phyloP scores from a whole-genome alignment of 2,113 vertebrate species.

The Lucifuga dentata region DNA sequence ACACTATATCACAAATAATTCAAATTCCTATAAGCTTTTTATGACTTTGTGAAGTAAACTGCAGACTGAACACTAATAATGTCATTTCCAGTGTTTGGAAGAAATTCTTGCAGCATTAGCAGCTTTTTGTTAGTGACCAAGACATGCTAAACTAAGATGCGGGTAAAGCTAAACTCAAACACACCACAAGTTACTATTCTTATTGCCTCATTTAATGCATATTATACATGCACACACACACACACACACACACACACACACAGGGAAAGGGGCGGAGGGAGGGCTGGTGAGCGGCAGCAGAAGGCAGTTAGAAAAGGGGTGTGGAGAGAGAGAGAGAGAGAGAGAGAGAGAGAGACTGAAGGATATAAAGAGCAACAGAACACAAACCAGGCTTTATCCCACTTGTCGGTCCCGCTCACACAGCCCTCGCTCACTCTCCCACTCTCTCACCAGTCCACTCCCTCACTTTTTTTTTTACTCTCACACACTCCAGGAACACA shows the following conservation, averaged over 20 bases:
- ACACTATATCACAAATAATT: too few relatives aligned
- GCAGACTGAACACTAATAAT: too few relatives aligned
- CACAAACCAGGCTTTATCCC: slow-evolving; percentile 80
- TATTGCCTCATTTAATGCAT: slow-evolving; percentile 24
- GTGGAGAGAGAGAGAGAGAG: slow-evolving; percentile 51
- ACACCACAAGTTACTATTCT: not conserved
- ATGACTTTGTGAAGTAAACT: too few relatives aligned
- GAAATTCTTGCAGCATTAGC: too few relatives aligned
- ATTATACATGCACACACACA: slow-evolving; percentile 18
- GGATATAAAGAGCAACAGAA: slow-evolving; percentile 80
- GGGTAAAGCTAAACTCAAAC: slow-evolving; percentile 27
- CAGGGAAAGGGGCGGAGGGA: slow-evolving; percentile 46
- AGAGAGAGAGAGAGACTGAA: slow-evolving; percentile 50
- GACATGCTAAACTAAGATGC: not conserved
- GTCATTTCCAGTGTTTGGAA: too few relatives aligned
- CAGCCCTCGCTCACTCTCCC: slow-evolving; percentile 62
- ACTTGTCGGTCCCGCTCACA: slow-evolving; percentile 70
- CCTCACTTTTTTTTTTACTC: slow-evolving; percentile 9
- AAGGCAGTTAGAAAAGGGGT: slow-evolving; percentile 73
- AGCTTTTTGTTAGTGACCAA: too few relatives aligned
- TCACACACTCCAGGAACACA: slow-evolving; percentile 30
- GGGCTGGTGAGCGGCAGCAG: slow-evolving; percentile 46
- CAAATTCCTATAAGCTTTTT: too few relatives aligned
- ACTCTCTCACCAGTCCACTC: slow-evolving; percentile 37
- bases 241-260: slow-evolving; percentile 25